Conservation (phyloP, 2,113 vertebrate species). For the Acinonyx jubatus region DNA sequence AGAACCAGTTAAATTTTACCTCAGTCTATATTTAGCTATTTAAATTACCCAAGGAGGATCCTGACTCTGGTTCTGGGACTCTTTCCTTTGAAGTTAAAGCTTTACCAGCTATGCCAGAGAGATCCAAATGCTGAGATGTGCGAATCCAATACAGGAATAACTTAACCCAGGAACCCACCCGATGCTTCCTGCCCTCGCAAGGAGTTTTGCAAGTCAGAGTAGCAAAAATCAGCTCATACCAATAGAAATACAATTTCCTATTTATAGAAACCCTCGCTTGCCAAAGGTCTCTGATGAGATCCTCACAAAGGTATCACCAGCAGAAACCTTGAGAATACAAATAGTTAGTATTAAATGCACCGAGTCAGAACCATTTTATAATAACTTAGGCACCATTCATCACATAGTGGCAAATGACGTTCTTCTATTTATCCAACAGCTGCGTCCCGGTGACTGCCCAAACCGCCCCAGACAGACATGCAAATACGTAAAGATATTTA, state of each 20-base stretch:
- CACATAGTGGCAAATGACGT: slow-evolving; percentile 41
- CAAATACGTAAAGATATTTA: slow-evolving; percentile 86
- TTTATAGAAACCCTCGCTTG: slow-evolving; percentile 65
- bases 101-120: background rate
- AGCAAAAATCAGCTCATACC: slow-evolving; percentile 42
- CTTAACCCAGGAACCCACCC: slow-evolving; percentile 34
- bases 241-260: slow-evolving; percentile 66
- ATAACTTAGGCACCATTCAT: slow-evolving; percentile 43
- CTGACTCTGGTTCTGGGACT: background rate
- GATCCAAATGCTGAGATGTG: slow-evolving; percentile 30
- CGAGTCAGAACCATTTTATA: slow-evolving; percentile 4
- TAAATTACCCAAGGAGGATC: background rate
- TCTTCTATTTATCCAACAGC: slow-evolving; percentile 56
- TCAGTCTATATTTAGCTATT: background rate
- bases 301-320: background rate
- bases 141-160: slow-evolving; percentile 54
- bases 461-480: slow-evolving; percentile 76
- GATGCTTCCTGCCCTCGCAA: background rate
- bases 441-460: background rate
- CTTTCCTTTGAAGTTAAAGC: slow-evolving; percentile 33
- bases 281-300: slow-evolving; percentile 32
- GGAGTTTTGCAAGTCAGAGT: slow-evolving; percentile 44
- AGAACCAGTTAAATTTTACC: background rate
- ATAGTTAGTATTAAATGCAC: slow-evolving; percentile 45
- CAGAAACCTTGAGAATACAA: slow-evolving; percentile 34